These are phyloP conservation scores for Julus scandinavius DNA, from an alignment of 2,888 invertebrate genomes.

Conservation along the genomic window DNA sequence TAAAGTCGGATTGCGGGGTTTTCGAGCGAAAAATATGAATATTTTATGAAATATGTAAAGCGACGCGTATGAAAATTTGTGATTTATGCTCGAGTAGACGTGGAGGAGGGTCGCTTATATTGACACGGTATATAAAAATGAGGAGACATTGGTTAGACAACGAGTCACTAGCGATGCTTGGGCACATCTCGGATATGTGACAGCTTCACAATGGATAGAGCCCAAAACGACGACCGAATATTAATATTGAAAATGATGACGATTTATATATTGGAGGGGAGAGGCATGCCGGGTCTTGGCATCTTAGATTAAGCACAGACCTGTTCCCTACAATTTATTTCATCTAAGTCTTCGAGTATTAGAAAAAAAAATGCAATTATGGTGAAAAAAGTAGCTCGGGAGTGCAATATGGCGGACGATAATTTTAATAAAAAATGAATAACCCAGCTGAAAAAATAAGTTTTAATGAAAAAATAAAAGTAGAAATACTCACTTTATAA, in stretches of 20 bases:
- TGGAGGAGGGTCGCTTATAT: slow-evolving; percentile 21
- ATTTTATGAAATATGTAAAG: slow-evolving; percentile 50
- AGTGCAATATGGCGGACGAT: background rate
- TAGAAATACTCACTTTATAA: no score
- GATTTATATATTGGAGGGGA: background rate
- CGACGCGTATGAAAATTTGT: slow-evolving; percentile 48
- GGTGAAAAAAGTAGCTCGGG: background rate
- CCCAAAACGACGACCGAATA: background rate
- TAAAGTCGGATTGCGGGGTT: slow-evolving; percentile 38
- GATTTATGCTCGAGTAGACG: slow-evolving; percentile 44
- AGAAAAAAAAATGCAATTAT: slow-evolving; percentile 16
- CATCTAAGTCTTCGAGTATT: background rate
- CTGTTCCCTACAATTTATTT: background rate
- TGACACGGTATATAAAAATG: slow-evolving; percentile 8
- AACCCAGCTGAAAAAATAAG: no score
- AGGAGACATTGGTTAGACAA: slow-evolving; percentile 28
- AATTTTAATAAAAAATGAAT: background rate
- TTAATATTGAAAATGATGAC: slow-evolving; percentile 36
- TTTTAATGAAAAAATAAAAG: no score
- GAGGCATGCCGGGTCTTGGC: slow-evolving; percentile 7
- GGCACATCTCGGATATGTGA: background rate
- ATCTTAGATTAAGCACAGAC: background rate
- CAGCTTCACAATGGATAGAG: background rate
- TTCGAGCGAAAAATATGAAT: slow-evolving; percentile 43
- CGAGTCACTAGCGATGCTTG: background rate